phyloP scores from a whole-genome alignment of 2,888 invertebrate genomes.

The Camponotus fellah region DNA sequence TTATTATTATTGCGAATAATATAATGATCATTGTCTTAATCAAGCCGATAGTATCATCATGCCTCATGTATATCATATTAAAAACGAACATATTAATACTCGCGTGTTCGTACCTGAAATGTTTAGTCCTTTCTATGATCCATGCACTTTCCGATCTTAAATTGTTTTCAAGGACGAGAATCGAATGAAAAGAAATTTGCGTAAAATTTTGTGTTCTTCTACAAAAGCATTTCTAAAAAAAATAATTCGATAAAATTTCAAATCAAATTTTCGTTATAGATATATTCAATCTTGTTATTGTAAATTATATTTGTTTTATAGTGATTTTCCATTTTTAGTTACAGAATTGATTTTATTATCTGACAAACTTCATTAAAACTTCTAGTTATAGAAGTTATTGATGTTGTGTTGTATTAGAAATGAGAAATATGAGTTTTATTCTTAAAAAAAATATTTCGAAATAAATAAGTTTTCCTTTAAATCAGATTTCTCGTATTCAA shows the following conservation, averaged over 20 bases:
- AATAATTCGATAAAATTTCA: not conserved
- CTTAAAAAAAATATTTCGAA: not conserved
- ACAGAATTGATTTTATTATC: not conserved
- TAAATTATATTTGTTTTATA: no score
- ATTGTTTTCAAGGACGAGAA: not conserved
- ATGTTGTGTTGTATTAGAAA: not conserved
- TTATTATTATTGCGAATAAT: constrained; percentile 63
- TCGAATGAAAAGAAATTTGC: not conserved
- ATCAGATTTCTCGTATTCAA: not conserved
- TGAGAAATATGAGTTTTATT: not conserved
- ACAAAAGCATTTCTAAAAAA: not conserved
- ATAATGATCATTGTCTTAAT: constrained; percentile 72
- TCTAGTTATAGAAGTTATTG: not conserved
- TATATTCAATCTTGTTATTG: not conserved
- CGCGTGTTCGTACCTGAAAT: constrained; percentile 51
- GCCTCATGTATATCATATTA: constrained; percentile 65
- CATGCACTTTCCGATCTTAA: not conserved
- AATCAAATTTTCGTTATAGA: not conserved
- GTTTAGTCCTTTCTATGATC: not conserved
- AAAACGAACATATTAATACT: constrained; percentile 64
- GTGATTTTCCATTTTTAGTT: not conserved
- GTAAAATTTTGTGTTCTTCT: not conserved
- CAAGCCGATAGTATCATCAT: constrained; percentile 65
- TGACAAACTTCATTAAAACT: not conserved
- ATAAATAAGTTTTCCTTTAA: not conserved